Percentiles rank a stretch among this genome's conserved stretches.
phyloP scores from a whole-genome alignment of 1,140 invertebrate genomes.

The Yoshiicerus persimilis region DNA sequence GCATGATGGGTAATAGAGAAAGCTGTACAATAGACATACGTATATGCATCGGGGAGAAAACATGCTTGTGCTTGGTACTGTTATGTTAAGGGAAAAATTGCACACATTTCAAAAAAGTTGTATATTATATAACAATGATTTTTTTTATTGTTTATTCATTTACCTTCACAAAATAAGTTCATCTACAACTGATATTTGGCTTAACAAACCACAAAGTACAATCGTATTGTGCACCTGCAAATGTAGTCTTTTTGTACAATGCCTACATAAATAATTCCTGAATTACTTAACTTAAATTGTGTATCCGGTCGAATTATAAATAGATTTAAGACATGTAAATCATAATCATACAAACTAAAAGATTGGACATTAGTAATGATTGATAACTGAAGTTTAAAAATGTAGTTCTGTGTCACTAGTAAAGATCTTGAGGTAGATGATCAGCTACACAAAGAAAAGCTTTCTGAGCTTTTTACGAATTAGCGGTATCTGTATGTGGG shows the following conservation, averaged over 20 bases:
- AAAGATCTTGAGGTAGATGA: background rate
- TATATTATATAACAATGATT: background rate
- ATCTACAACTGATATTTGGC: background rate
- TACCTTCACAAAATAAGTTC: background rate
- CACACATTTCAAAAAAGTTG: background rate
- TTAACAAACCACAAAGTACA: background rate
- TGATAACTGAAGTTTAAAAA: background rate
- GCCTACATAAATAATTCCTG: background rate
- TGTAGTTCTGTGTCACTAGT: background rate
- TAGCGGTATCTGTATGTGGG: background rate
- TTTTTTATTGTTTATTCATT: background rate
- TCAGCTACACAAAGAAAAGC: background rate
- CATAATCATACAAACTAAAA: background rate
- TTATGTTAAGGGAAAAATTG: background rate
- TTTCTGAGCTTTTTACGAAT: background rate
- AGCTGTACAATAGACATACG: too few species aligned
- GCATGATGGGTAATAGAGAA: too few species aligned
- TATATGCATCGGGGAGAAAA: too few species aligned
- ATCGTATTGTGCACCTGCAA: background rate
- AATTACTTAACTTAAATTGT: background rate
- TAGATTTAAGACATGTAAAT: too few species aligned
- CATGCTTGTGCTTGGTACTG: too few species aligned
- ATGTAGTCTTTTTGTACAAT: background rate
- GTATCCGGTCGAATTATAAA: background rate
- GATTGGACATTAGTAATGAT: background rate